Evolutionary conservation across 2,113 vertebrate genomes (phyloP).

Genomic region (Pipra filicauda): DNA sequence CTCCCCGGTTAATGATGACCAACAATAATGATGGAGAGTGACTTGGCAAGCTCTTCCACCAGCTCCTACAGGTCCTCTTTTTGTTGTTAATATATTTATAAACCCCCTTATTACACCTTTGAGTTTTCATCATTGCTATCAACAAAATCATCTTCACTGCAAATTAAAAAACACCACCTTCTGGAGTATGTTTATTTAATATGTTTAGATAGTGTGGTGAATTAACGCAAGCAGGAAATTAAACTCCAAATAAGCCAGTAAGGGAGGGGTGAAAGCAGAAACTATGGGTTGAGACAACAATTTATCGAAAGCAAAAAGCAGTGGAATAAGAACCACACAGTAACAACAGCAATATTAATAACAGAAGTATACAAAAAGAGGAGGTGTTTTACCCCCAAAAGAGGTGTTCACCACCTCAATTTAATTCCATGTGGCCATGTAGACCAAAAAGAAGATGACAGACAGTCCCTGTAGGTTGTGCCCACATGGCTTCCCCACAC

Average conservation of each 20-base stretch:
- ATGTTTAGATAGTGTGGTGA: background rate
- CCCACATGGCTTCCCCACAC: accelerated
- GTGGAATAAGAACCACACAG: background rate
- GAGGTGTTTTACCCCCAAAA: background rate
- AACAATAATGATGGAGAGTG: background rate
- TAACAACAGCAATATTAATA: background rate
- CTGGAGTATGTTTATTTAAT: background rate
- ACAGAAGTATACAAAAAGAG: background rate
- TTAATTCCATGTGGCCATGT: background rate
- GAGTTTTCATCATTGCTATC: background rate
- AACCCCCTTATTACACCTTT: background rate
- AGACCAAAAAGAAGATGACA: background rate
- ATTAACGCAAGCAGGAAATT: background rate
- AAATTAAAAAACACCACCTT: background rate
- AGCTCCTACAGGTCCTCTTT: background rate
- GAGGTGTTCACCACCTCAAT: background rate
- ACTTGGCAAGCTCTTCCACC: background rate
- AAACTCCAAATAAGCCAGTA: background rate
- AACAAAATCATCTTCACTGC: background rate
- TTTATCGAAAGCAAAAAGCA: background rate
- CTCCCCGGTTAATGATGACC: background rate
- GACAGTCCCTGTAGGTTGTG: background rate
- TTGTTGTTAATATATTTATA: background rate
- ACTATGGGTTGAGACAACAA: background rate
- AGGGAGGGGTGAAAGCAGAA: background rate